A percentile compares a stretch with the other conserved stretches of the same genome.
Evolutionary conservation across 2,888 invertebrate species (phyloP).

Genomic region (Julus scandinavius): DNA sequence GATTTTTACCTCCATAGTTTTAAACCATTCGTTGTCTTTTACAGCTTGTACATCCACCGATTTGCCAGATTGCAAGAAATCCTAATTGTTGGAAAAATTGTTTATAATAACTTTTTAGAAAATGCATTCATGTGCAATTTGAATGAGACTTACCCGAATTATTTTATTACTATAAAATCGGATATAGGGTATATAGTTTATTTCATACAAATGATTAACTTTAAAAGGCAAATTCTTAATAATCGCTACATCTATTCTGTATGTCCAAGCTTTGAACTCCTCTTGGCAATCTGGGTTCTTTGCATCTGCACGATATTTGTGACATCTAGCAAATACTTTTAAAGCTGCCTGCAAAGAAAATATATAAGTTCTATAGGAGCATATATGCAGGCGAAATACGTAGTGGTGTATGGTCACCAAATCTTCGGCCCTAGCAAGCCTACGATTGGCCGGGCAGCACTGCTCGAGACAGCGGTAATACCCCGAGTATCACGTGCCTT

Average conservation of each 20-base stretch:
- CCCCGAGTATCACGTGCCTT: too few species aligned
- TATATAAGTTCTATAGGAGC: neutral
- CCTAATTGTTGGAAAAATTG: neutral
- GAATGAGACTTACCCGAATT: neutral
- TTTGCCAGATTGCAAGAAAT: conserved; percentile 44
- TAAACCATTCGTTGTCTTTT: conserved; percentile 47
- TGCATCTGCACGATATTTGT: conserved; percentile 32
- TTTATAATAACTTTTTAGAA: too few species aligned
- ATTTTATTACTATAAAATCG: neutral
- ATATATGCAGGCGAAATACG: too few species aligned
- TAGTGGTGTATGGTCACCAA: too few species aligned
- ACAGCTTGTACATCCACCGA: conserved; percentile 51
- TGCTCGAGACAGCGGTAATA: too few species aligned
- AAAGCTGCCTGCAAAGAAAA: conserved; percentile 9
- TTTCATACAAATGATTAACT: conserved; percentile 13
- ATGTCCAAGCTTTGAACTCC: conserved; percentile 42
- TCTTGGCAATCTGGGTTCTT: neutral
- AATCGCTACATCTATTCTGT: conserved; percentile 39
- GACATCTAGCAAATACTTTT: conserved; percentile 4
- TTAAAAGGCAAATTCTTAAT: conserved; percentile 52
- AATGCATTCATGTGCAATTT: too few species aligned
- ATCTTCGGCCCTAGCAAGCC: too few species aligned
- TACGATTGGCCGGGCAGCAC: too few species aligned
- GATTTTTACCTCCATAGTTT: neutral
- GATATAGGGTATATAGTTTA: neutral